Evolutionary conservation across 2,113 vertebrate genomes (phyloP).

Genomic region (Tachycineta bicolor): DNA sequence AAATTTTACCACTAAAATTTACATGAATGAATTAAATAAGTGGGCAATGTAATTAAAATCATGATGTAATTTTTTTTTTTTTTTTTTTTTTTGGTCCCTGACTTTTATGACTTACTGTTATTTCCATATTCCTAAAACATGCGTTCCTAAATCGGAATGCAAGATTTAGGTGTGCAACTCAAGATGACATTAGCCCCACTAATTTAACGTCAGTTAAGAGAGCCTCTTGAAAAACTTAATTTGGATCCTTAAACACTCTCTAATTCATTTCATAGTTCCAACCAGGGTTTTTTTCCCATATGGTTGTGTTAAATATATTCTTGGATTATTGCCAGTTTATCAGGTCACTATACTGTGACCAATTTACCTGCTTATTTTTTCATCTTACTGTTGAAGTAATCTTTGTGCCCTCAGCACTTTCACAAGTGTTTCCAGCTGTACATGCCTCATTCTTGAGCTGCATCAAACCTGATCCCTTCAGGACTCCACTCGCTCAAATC

Average conservation of each 20-base stretch:
- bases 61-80: background rate
- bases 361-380: background rate
- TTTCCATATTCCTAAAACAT: background rate
- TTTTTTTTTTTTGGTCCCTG: background rate
- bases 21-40: background rate
- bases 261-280: background rate
- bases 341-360: background rate
- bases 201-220: background rate
- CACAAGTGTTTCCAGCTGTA: background rate
- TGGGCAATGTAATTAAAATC: background rate
- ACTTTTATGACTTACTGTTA: background rate
- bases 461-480: background rate
- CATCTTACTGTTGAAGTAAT: background rate
- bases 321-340: background rate
- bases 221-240: background rate
- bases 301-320: background rate
- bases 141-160: background rate
- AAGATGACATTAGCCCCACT: background rate
- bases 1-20: background rate
- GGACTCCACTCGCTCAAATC: background rate
- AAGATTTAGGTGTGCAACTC: background rate
- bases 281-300: background rate
- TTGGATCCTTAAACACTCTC: background rate
- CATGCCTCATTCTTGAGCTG: accelerated
- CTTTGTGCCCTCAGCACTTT: background rate